Percentiles rank a stretch among this genome's conserved stretches.
phyloP scores from a whole-genome alignment of 2,113 vertebrate genomes.

The Calypte anna region DNA sequence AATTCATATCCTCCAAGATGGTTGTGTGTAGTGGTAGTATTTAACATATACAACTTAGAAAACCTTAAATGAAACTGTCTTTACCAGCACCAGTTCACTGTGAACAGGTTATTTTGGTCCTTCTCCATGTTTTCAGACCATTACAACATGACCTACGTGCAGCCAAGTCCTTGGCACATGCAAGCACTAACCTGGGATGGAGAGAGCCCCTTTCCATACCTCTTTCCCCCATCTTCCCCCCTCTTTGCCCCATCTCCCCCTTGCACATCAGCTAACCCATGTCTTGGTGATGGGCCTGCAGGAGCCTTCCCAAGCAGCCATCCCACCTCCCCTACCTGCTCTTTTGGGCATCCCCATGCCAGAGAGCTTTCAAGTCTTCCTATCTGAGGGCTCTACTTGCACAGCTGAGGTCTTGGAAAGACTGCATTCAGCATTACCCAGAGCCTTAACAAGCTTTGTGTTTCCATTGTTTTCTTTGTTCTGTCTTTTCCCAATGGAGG shows the following conservation, averaged over 20 bases:
- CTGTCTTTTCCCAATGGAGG: background rate
- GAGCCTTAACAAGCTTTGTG: background rate
- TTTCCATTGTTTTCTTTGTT: background rate
- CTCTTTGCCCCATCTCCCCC: rapidly evolving
- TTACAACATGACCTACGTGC: background rate
- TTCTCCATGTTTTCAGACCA: rapidly evolving
- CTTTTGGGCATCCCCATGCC: rapidly evolving
- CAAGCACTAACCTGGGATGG: too few relatives aligned
- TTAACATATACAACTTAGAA: background rate
- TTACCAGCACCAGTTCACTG: background rate
- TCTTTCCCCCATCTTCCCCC: rapidly evolving
- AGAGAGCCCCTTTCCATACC: background rate
- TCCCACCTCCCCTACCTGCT: background rate
- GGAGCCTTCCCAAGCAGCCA: background rate
- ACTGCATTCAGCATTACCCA: background rate
- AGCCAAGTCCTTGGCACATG: background rate
- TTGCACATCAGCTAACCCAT: background rate
- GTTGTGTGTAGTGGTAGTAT: background rate
- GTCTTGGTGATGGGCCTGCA: background rate
- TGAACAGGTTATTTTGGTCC: background rate
- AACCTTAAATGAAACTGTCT: background rate
- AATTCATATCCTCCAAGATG: background rate
- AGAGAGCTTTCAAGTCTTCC: background rate
- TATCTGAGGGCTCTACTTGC: background rate
- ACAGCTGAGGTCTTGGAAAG: background rate